Evolutionary conservation across 2,888 invertebrate species (phyloP).

Genomic region (Reticulitermes lucifugus): DNA sequence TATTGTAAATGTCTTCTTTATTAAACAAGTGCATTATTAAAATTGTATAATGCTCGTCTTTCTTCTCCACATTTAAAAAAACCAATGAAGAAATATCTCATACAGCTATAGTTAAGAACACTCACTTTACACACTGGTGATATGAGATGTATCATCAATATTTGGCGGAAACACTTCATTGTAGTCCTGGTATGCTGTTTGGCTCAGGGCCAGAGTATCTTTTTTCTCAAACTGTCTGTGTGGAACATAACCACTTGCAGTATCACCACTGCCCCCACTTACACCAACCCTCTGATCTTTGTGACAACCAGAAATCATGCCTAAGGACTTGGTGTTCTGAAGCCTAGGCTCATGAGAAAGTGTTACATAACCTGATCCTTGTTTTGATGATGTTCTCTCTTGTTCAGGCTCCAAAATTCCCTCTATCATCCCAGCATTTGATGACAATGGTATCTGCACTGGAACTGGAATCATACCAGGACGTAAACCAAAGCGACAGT

Average conservation of each 20-base stretch:
- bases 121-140: slow-evolving; percentile 34
- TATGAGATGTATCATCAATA: slow-evolving; percentile 36
- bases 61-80: not conserved
- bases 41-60: not conserved
- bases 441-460: not conserved
- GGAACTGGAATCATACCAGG: slow-evolving; percentile 1
- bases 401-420: slow-evolving; percentile 6
- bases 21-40: not conserved
- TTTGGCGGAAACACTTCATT: slow-evolving; percentile 47
- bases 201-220: slow-evolving; percentile 13
- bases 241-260: slow-evolving; percentile 58
- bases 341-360: slow-evolving; percentile 52
- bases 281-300: slow-evolving; percentile 43
- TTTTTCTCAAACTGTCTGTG: slow-evolving; percentile 59
- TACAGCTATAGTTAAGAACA: not conserved
- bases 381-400: slow-evolving; percentile 31
- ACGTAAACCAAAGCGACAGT: slow-evolving; percentile 43
- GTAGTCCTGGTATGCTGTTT: slow-evolving; percentile 25
- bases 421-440: not conserved
- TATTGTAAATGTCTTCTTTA: not conserved
- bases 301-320: slow-evolving; percentile 24
- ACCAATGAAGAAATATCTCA: not conserved
- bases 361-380: slow-evolving; percentile 58
- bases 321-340: slow-evolving; percentile 40
- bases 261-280: slow-evolving; percentile 39